Percentiles rank a stretch among this genome's conserved stretches.
phyloP scores from a whole-genome alignment of 2,113 vertebrate species.

The Gopherus evgoodei region DNA sequence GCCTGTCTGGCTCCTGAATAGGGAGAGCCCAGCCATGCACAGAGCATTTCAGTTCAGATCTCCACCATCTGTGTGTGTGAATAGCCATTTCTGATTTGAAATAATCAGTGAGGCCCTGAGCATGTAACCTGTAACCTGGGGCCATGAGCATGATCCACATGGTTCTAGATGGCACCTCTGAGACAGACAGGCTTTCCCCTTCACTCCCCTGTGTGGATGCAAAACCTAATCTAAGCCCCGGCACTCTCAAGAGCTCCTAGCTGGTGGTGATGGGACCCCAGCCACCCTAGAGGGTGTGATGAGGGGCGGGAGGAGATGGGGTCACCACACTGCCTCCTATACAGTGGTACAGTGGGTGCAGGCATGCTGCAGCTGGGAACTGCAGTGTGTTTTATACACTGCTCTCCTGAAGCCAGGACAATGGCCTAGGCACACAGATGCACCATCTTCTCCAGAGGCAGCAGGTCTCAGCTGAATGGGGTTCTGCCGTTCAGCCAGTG shows the following conservation, averaged over 20 bases:
- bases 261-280: neutral
- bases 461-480: neutral
- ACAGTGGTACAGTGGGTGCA: neutral
- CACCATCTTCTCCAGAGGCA: neutral
- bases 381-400: neutral
- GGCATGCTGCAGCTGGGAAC: too few relatives aligned
- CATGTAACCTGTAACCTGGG: too few relatives aligned
- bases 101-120: too few relatives aligned
- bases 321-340: neutral
- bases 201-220: neutral
- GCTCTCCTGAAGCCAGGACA: neutral
- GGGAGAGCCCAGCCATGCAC: too few relatives aligned
- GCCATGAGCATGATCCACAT: neutral
- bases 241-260: neutral
- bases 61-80: too few relatives aligned
- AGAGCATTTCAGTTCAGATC: too few relatives aligned
- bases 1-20: too few relatives aligned
- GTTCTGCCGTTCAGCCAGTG: neutral
- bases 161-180: accelerated
- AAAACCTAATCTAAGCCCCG: neutral
- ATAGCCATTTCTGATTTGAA: too few relatives aligned
- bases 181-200: neutral
- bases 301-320: neutral
- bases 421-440: neutral
- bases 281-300: neutral